phyloP scores from a whole-genome alignment of 2,113 vertebrate species.

The Mus pahari region DNA sequence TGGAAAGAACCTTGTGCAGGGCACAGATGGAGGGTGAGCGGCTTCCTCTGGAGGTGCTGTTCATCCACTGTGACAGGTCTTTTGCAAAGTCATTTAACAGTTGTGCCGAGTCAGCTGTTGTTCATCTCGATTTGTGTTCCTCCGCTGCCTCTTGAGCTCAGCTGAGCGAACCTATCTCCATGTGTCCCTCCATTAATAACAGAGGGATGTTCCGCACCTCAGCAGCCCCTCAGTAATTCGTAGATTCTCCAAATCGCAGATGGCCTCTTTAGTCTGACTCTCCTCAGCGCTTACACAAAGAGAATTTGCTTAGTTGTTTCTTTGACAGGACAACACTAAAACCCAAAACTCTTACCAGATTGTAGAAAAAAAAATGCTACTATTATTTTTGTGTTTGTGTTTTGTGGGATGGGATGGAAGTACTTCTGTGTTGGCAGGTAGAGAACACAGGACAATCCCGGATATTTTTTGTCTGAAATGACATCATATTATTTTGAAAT shows the following conservation, averaged over 20 bases:
- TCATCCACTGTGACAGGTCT: conserved; percentile 63
- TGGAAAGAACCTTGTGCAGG: neutral
- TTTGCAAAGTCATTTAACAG: conserved; percentile 72
- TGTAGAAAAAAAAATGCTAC: neutral
- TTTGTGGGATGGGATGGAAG: neutral
- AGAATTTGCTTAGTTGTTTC: neutral
- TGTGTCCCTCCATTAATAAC: neutral
- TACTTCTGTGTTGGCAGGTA: neutral
- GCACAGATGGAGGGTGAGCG: conserved; percentile 47
- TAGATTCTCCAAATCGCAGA: neutral
- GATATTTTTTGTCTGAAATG: neutral
- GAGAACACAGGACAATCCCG: neutral
- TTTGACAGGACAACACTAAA: neutral
- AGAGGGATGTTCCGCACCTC: neutral
- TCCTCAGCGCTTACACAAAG: neutral
- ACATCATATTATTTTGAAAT: neutral
- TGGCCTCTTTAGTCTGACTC: neutral
- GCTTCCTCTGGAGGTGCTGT: neutral
- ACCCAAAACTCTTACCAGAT: neutral
- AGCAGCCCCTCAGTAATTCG: rapidly evolving
- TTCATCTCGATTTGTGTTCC: conserved; percentile 52
- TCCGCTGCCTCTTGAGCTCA: conserved; percentile 63
- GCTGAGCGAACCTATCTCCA: conserved; percentile 12
- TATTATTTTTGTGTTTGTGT: neutral
- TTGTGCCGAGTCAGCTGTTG: conserved; percentile 74